phyloP scores from a whole-genome alignment of 2,113 vertebrate species.

The Bos taurus region ARS-UCD2.0 NC_037347.1:40203501-40204000 shows the following conservation, averaged over 20 bases:
- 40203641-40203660: neutral
- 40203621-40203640: neutral
- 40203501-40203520: neutral
- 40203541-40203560: neutral
- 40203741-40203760: neutral
- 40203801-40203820: neutral
- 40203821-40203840: neutral
- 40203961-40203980: neutral
- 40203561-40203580: neutral
- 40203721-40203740: neutral
- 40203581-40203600: neutral
- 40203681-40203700: neutral
- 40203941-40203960: neutral
- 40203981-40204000: neutral
- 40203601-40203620: neutral
- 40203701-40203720: neutral
- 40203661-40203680: neutral
- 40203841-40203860: neutral
- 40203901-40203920: neutral
- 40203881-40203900: accelerated
- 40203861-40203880: neutral
- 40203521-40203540: neutral
- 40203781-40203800: neutral
- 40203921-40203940: neutral
- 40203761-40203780: neutral